Evolutionary conservation across 2,113 vertebrate genomes (phyloP), one percentile per base, ranked within the genome.

Genomic region (Albula goreensis): DNA sequence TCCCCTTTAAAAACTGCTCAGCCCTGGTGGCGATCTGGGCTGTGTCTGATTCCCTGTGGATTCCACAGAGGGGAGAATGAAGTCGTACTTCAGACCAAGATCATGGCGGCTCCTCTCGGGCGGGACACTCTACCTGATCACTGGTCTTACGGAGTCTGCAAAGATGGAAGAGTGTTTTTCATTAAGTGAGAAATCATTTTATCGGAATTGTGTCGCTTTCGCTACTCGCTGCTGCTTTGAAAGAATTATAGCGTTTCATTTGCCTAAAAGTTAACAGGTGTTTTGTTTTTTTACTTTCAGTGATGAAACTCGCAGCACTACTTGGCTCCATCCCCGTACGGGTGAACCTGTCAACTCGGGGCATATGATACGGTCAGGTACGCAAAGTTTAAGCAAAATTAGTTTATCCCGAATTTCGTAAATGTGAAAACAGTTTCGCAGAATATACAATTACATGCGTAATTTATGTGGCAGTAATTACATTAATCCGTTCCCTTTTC

Each of bases 311-410:
- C 96, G 91, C 86, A 88, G 85, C 92, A 99, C 97, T 56, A 96
- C 96, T 94, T 99, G 98, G 98, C 96, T 99, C 84, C 98, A 99
- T 91, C 98, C 98, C 25, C 97, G 97, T 91, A 97, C 97, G 2
- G 96, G 96, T 11, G 97, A 98, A 91, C 97, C 98, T 88, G 98
- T 99, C 94, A 99, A 99, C 96, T 98, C 98, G 0, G 98, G 98
- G 89, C 98, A 99, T 94, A 99, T 98, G 97, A 97, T 98, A 90
- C 97, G 98, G 84, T 98, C 97, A 97, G 98, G 98, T 99, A 96
- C 90, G 95, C 89, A 48, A 12, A 87, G 9, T 19, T 8, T 41
- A 60, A n/a, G 48, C 13, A 51, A 85, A 41, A 41, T 41, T 41
- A 41, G 31, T 41, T 41, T 41, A 41, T 41, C 31, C 31, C 31